Percentiles rank a stretch among this genome's conserved stretches.
Evolutionary conservation across 2,797 vertebrate species (phyloP).

Genomic region (Melopsittacus undulatus): DNA sequence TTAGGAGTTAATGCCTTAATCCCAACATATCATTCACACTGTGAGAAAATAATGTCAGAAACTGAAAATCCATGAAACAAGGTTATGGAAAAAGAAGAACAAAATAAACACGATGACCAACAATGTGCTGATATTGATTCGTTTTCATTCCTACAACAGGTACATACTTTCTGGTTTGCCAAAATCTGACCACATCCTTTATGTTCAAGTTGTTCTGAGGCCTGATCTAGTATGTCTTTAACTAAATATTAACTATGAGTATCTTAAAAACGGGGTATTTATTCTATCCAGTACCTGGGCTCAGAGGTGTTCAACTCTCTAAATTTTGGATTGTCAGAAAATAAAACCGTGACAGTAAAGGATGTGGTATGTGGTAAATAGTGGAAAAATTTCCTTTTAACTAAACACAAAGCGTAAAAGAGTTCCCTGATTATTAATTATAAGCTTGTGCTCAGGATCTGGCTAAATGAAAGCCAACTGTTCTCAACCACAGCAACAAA

Average conservation of each 20-base stretch:
- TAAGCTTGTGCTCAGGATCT: background rate
- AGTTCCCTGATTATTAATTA: constrained; percentile 37
- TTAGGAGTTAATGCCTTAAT: constrained; percentile 33
- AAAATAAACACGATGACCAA: constrained; percentile 5
- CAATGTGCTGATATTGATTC: constrained; percentile 8
- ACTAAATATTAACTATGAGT: background rate
- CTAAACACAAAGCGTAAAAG: background rate
- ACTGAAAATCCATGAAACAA: constrained; percentile 29
- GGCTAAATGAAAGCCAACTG: constrained; percentile 16
- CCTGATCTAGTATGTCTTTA: background rate
- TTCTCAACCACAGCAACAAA: constrained; percentile 11
- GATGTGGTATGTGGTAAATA: background rate
- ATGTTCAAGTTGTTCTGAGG: background rate
- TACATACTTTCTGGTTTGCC: background rate
- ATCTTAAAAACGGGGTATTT: background rate
- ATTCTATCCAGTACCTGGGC: background rate
- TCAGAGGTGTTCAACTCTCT: background rate
- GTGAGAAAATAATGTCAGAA: constrained; percentile 21
- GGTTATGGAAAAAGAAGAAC: background rate
- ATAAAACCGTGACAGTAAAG: background rate
- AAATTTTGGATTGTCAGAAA: background rate
- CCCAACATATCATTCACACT: background rate
- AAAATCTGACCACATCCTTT: background rate
- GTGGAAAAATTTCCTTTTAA: constrained; percentile 23
- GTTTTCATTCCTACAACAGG: constrained; percentile 6